Conservation (phyloP, 2,797 vertebrate species). For the Mus minutoides region DNA sequence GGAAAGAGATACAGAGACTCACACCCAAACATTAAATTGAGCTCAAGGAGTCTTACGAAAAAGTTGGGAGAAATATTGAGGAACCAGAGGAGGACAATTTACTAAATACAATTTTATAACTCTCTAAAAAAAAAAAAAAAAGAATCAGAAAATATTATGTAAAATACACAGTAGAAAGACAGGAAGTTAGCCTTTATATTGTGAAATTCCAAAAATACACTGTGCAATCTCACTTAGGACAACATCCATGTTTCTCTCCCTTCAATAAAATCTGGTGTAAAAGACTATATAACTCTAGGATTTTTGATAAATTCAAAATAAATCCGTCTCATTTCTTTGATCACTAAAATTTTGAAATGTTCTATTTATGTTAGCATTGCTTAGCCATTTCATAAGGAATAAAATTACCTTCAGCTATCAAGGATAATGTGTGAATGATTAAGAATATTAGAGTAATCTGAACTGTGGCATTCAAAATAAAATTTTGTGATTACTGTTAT, state of each 20-base stretch:
- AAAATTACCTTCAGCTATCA: conserved; percentile 12
- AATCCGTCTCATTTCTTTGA: conserved; percentile 14
- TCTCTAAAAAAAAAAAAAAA: neutral
- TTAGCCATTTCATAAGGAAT: conserved; percentile 50
- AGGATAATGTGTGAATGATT: neutral
- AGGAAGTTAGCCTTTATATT: neutral
- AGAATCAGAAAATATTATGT: conserved; percentile 20
- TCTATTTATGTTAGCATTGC: neutral
- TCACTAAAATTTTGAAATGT: conserved; percentile 21
- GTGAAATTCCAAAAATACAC: neutral
- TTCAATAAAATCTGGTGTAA: conserved; percentile 16
- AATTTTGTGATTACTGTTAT: neutral
- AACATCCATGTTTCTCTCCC: neutral
- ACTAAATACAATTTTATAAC: conserved; percentile 9
- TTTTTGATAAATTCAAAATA: conserved; percentile 29
- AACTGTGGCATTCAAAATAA: neutral
- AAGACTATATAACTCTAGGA: neutral
- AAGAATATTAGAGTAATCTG: neutral
- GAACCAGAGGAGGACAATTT: neutral
- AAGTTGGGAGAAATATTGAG: neutral
- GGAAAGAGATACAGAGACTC: neutral
- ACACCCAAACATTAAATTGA: neutral
- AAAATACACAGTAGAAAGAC: conserved; percentile 5
- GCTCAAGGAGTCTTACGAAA: neutral
- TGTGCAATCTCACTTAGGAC: neutral